Evolutionary conservation across 2,113 vertebrate species (phyloP).

Genomic region (Aix galericulata): DNA sequence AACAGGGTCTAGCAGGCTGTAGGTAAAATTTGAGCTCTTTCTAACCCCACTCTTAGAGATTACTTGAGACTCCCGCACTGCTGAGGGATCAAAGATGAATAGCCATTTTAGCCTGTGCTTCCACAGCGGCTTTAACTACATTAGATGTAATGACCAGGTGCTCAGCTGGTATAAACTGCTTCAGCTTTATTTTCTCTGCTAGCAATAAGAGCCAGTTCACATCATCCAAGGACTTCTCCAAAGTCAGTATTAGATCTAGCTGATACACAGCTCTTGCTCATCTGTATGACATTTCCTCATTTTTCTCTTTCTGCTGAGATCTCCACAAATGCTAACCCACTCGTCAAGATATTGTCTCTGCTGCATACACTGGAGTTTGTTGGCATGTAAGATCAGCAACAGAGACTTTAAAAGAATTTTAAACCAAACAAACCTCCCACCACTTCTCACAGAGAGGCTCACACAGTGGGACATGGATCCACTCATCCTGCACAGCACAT

Average conservation of each 20-base stretch:
- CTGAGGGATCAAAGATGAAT: constrained; percentile 8
- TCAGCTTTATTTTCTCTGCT: neutral
- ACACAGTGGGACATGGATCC: neutral
- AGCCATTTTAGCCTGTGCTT: constrained; percentile 3
- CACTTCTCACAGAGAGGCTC: neutral
- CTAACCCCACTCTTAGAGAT: neutral
- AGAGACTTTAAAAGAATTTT: neutral
- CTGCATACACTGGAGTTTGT: neutral
- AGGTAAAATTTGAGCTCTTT: neutral
- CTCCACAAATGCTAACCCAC: neutral
- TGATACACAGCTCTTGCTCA: neutral
- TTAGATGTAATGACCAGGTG: constrained; percentile 28
- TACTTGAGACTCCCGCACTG: neutral
- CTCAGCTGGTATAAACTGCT: constrained; percentile 27
- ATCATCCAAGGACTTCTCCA: constrained; percentile 2
- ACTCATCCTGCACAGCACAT: accelerated
- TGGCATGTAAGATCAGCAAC: neutral
- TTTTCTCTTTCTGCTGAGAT: neutral
- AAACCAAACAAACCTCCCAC: neutral
- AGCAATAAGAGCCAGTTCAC: neutral
- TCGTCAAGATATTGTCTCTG: neutral
- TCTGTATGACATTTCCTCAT: neutral
- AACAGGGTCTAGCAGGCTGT: neutral
- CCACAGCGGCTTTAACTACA: neutral
- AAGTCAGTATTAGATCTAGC: neutral